Evolutionary conservation across 2,113 vertebrate species (phyloP).

Genomic region (Oxyura jamaicensis): DNA sequence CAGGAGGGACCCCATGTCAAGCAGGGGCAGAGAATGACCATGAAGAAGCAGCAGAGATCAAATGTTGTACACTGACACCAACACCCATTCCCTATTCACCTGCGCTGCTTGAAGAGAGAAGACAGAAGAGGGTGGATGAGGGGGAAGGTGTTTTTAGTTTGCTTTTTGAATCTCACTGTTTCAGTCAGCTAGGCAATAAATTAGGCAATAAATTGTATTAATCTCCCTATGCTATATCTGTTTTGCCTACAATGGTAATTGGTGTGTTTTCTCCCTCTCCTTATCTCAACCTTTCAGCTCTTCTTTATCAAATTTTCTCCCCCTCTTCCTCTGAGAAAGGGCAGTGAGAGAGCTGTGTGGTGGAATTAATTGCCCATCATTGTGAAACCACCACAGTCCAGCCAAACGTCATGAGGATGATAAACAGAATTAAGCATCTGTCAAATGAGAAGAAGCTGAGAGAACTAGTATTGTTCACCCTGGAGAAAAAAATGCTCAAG

Average conservation of each 20-base stretch:
- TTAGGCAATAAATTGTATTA: background rate
- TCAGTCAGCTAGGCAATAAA: background rate
- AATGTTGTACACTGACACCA: too few relatives aligned
- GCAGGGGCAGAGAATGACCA: too few relatives aligned
- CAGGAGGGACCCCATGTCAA: too few relatives aligned
- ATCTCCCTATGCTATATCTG: background rate
- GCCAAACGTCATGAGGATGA: background rate
- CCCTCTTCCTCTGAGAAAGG: background rate
- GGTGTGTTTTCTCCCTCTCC: background rate
- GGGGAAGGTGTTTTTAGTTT: background rate
- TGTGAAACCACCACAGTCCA: background rate
- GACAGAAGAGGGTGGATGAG: background rate
- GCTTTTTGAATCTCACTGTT: background rate
- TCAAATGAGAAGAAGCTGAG: background rate
- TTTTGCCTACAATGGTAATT: background rate
- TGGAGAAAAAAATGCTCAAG: background rate
- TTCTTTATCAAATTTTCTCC: background rate
- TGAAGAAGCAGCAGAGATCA: too few relatives aligned
- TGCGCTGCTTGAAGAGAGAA: too few relatives aligned
- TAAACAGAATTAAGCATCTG: background rate
- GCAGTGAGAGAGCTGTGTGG: background rate
- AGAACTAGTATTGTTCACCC: background rate
- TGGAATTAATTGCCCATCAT: background rate
- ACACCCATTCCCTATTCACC: background rate
- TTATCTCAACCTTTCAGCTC: background rate